phyloP scores from a whole-genome alignment of 2,797 vertebrate genomes.

The Poeciliopsis gracilis region DNA sequence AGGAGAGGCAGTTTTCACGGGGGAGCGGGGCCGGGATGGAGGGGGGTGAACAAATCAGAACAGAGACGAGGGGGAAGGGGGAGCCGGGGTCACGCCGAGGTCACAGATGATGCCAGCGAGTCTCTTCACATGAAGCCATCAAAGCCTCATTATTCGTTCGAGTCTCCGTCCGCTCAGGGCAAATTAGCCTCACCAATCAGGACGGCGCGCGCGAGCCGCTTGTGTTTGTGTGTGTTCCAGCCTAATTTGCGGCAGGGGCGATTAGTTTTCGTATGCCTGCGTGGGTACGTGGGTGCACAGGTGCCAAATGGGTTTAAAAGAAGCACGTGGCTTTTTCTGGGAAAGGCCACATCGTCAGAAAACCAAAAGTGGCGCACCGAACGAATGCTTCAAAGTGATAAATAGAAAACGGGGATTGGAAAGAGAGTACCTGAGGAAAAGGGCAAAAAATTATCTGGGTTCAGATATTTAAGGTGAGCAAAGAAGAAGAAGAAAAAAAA shows the following conservation, averaged over 20 bases:
- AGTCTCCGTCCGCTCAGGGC: conserved; percentile 37
- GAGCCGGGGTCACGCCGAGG: conserved; percentile 46
- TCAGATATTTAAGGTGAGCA: conserved; percentile 6
- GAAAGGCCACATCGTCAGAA: conserved; percentile 50
- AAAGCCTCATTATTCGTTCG: conserved; percentile 74
- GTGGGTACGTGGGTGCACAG: conserved; percentile 6
- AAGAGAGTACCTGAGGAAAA: conserved; percentile 1
- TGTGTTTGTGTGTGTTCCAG: conserved; percentile 26
- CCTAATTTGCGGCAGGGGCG: conserved; percentile 42
- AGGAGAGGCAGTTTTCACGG: conserved; percentile 21
- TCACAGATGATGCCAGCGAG: conserved; percentile 57
- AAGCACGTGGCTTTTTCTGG: conserved; percentile 30
- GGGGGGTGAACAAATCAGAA: conserved; percentile 31
- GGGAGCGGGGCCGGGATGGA: neutral
- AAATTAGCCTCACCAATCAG: conserved; percentile 67
- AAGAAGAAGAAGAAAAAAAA: conserved; percentile 36
- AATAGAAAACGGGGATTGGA: conserved; percentile 6
- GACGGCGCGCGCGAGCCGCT: conserved; percentile 10
- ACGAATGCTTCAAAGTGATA: conserved; percentile 41
- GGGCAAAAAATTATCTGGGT: neutral
- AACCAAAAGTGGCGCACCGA: conserved; percentile 50
- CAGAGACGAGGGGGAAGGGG: conserved; percentile 2
- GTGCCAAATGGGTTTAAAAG: conserved; percentile 69
- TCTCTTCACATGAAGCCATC: conserved; percentile 65
- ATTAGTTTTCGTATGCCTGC: conserved; percentile 26